Evolutionary conservation across 1,140 invertebrate genomes (phyloP), one percentile per base, ranked within the genome.

Genomic region (honey bee (Apis mellifera)): DNA sequence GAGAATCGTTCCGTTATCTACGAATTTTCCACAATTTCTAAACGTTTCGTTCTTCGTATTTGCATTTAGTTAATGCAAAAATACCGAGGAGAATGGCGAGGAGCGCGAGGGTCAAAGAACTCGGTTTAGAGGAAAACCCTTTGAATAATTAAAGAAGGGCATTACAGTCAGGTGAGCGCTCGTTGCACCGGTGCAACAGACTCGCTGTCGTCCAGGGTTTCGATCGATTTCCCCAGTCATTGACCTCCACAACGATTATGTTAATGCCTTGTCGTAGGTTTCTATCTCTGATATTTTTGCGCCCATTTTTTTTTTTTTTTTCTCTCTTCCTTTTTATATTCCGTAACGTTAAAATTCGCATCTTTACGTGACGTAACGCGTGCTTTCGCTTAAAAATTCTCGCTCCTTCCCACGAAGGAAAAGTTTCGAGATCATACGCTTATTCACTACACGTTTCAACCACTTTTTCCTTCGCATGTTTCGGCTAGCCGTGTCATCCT

Each of bases 81-180:
- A 64, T 72, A 21, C 15, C 12, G 8, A 17, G 32, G 50, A 23
- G 17, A 32, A 48, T 19, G 21, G 9, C 48, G 23, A 19, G 9
- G 50, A 11, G 42, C 26, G 8, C 2, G 12, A n/a, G n/a, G 60
- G 64, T 82, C 17, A 65, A 82, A 52, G 72, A 68, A 76, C 54
- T 68, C 8, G 23, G 17, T 23, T 21, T 23, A 50, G 68, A 17
- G 23, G 54, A 75, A 66, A 68, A 55, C 42, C 32, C 32, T 50
- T 76, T 82, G 79, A 82, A 82, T 82, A 82, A 82, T 76, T 82
- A 68, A 82, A 76, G 73, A 82, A 76, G 79, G 79, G 72, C 72
- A 82, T 75, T 59, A 52, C 79, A 82, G 79, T 52, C 79, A 82
- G 79, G 79, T 75, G 79, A 76, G 54, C 52, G 78, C 17, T 55